Evolutionary conservation across 1,140 invertebrate species (phyloP).

Genomic region (Macrotrachela quadricornifera): DNA sequence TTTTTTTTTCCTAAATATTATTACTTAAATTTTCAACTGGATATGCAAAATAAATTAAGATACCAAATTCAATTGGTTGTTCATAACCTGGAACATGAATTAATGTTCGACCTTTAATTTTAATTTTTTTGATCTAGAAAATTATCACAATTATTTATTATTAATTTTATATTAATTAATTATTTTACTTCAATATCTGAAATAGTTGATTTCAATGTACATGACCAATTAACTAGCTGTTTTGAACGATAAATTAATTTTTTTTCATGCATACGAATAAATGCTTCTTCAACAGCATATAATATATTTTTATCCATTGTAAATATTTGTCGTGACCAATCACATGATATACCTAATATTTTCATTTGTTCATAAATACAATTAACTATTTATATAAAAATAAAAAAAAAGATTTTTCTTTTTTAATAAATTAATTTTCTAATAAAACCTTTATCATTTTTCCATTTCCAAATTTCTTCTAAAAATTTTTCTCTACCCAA

Average conservation of each 20-base stretch:
- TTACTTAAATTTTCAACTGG: conserved; percentile 38
- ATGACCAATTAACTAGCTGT: conserved; percentile 89
- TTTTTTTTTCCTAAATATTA: not conserved
- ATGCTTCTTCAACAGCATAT: conserved; percentile 72
- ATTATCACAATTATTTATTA: no score
- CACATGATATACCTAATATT: conserved; percentile 66
- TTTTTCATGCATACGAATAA: conserved; percentile 66
- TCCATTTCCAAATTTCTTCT: conserved; percentile 76
- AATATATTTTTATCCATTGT: conserved; percentile 73
- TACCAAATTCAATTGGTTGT: conserved; percentile 69
- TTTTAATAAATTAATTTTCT: no score
- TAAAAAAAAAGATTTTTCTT: no score
- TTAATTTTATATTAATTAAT: conserved; percentile 12
- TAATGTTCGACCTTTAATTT: conserved; percentile 61
- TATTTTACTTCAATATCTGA: conserved; percentile 76
- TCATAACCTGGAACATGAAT: conserved; percentile 73
- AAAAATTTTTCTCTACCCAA: conserved; percentile 70
- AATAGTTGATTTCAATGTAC: conserved; percentile 76
- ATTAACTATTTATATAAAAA: no score
- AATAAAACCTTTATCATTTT: conserved; percentile 22
- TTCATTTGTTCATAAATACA: conserved; percentile 73
- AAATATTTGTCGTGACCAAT: conserved; percentile 76
- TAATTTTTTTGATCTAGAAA: conserved; percentile 77
- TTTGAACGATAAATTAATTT: conserved; percentile 75
- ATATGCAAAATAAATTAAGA: conserved; percentile 76